Base-by-base conservation (phyloP, 2,113 vertebrate genomes). In the Corythoichthys intestinalis region DNA sequence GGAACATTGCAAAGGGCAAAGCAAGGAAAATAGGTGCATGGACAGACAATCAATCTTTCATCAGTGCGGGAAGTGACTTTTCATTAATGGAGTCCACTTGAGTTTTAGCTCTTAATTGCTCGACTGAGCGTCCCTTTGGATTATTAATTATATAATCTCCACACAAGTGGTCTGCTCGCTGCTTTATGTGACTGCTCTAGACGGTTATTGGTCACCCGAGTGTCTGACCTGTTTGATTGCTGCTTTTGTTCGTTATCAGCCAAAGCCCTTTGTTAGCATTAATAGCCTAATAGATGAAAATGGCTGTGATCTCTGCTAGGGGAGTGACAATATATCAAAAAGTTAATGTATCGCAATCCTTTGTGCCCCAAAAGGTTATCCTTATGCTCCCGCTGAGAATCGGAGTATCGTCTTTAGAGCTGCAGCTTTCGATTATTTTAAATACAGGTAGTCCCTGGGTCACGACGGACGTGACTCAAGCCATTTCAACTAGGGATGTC, bases 1-100 rank as follows among this genome's bases (percentile, higher is more conserved):
- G 46, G 69, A 39, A 81, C 67, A 71, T 76, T 83, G 66, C 66
- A 76, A 82, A 85, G 80, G 78, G 59, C 72, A 84, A 69, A 53
- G 38, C 35, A 69, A 79, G 70, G 65, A 61, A 79, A 77, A 73
- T 15, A 50, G 72, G 61, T 77, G 50, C 44, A 34, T 47, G 61
- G 61, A 74, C 76, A 76, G 57, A 83, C 78, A 54, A 83, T 85
- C 78, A 84, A 80, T 85, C 77, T 83, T 79, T 82, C 71, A 82
- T 80, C 73, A 85, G 77, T 47, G 13, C 15, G 66, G 69, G 69
- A 67, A 63, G 65, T 74, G 75, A 85, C 77, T 84, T 87, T 86
- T 85, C 69, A 83, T 82, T 85, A 85, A 87, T 74, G 81, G 76
- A 81, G 66, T 81, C 82, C 77, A 72, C 77, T 82, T 67, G 77